These are phyloP conservation scores for Drosophila rellima DNA, from an alignment of 2,888 invertebrate species.

Conservation along the genomic window DNA sequence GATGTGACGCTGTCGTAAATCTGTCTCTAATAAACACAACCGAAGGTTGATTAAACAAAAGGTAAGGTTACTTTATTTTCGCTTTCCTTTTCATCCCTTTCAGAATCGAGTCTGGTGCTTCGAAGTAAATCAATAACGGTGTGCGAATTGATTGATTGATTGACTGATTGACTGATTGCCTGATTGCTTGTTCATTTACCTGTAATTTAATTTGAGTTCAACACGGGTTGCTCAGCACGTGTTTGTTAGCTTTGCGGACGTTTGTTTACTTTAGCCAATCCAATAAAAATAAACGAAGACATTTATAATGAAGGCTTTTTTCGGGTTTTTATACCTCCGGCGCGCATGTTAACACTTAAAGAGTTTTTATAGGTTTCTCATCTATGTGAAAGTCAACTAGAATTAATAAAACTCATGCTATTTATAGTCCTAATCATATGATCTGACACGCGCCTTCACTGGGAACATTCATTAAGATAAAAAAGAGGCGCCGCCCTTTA, in stretches of 20 bases:
- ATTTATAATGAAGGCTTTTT: slow-evolving; percentile 23
- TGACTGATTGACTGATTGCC: slow-evolving; percentile 43
- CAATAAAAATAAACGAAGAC: slow-evolving; percentile 24
- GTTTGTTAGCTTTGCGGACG: slow-evolving; percentile 16
- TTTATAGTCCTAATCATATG: slow-evolving; percentile 28
- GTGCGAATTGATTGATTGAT: slow-evolving; percentile 52
- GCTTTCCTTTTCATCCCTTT: slow-evolving; percentile 18
- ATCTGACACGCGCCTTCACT: slow-evolving; percentile 44
- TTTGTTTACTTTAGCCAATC: slow-evolving; percentile 42
- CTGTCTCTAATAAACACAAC: slow-evolving; percentile 63
- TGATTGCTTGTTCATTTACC: slow-evolving; percentile 54
- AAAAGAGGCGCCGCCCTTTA: slow-evolving; percentile 13
- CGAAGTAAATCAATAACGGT: slow-evolving; percentile 45
- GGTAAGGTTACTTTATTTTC: slow-evolving; percentile 37
- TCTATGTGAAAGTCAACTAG: slow-evolving; percentile 31
- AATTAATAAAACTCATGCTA: slow-evolving; percentile 27
- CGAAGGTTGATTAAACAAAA: slow-evolving; percentile 71
- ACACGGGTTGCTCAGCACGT: slow-evolving; percentile 34
- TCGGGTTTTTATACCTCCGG: slow-evolving; percentile 16
- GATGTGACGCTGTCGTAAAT: slow-evolving; percentile 75
- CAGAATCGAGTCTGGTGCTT: slow-evolving; percentile 22
- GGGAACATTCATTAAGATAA: slow-evolving; percentile 13
- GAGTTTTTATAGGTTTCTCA: slow-evolving; percentile 55
- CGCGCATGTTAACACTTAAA: slow-evolving; percentile 71
- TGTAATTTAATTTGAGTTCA: slow-evolving; percentile 61